phyloP scores from a whole-genome alignment of 2,113 vertebrate genomes.

The human region GRCh38 chr5:166204501-166205000 shows the following conservation, averaged over 20 bases:
- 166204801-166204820: background rate
- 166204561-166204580: background rate
- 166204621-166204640: background rate
- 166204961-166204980: background rate
- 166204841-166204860: background rate
- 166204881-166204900: background rate
- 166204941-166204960: fast-evolving
- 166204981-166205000: background rate
- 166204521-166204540: background rate
- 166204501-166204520: background rate
- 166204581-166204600: background rate
- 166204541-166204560: background rate
- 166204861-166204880: background rate
- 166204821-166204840: background rate
- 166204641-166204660: background rate
- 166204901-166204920: background rate
- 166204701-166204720: background rate
- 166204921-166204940: background rate
- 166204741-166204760: background rate
- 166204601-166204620: background rate
- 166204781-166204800: background rate
- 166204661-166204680: background rate
- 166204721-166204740: background rate
- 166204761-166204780: background rate
- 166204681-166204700: background rate